Evolutionary conservation across 2,888 invertebrate genomes (phyloP).

Genomic region (Mesorhabditis belari): DNA sequence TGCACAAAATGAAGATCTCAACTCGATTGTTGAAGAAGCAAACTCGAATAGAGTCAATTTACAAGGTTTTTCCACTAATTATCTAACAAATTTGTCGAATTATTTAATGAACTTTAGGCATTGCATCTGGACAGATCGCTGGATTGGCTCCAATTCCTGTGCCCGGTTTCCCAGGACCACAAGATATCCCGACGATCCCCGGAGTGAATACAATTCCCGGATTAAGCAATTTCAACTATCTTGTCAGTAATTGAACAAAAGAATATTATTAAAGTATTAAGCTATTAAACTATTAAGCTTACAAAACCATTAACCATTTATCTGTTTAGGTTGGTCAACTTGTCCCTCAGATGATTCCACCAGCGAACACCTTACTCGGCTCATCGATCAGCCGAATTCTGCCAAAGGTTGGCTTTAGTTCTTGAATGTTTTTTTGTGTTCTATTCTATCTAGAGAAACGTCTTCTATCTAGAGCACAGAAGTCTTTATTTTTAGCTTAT

Average conservation of each 20-base stretch:
- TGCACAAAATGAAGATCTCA: slow-evolving; percentile 45
- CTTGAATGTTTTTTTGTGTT: too few species aligned
- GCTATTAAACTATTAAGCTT: too few species aligned
- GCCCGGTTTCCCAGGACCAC: slow-evolving; percentile 50
- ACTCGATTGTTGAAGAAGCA: slow-evolving; percentile 41
- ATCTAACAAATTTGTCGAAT: neutral
- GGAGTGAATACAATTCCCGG: slow-evolving; percentile 54
- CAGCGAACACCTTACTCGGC: slow-evolving; percentile 52
- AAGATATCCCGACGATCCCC: slow-evolving; percentile 51
- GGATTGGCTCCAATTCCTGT: slow-evolving; percentile 53
- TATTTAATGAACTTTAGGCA: slow-evolving; percentile 12
- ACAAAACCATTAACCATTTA: neutral
- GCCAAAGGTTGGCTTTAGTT: slow-evolving; percentile 34
- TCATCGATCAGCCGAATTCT: slow-evolving; percentile 52
- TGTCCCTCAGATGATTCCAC: slow-evolving; percentile 53
- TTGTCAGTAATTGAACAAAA: slow-evolving; percentile 16
- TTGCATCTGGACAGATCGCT: slow-evolving; percentile 40
- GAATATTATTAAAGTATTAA: too few species aligned
- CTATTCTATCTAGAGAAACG: too few species aligned
- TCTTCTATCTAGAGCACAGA: too few species aligned
- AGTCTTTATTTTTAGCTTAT: too few species aligned
- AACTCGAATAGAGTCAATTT: slow-evolving; percentile 47
- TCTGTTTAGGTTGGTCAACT: slow-evolving; percentile 46
- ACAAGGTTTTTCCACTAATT: slow-evolving; percentile 14
- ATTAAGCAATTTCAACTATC: slow-evolving; percentile 53